Conservation (phyloP, 2,888 invertebrate species). For the Leptinotarsa tumamoca region DNA sequence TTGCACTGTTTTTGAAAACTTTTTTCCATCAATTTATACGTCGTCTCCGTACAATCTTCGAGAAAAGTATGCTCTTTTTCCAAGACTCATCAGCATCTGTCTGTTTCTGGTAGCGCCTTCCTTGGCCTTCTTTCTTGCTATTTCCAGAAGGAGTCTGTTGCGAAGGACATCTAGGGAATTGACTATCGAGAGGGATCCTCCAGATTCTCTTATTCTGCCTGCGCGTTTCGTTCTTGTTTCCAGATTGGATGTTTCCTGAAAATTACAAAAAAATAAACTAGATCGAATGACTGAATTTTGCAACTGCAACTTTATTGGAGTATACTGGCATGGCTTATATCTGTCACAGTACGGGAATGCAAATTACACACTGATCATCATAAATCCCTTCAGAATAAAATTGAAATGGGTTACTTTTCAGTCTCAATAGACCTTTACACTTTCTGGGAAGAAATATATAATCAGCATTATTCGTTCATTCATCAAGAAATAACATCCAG, state of each 20-base stretch:
- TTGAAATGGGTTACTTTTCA: too few species aligned
- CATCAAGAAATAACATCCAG: too few species aligned
- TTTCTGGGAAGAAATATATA: too few species aligned
- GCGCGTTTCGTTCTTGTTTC: constrained; percentile 36
- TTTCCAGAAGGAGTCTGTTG: constrained; percentile 83
- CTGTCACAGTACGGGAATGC: too few species aligned
- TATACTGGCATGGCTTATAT: too few species aligned
- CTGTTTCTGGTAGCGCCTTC: constrained; percentile 82
- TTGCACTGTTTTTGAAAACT: constrained; percentile 23
- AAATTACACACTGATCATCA: too few species aligned
- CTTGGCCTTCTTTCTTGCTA: constrained; percentile 84
- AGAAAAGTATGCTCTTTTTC: constrained; percentile 72
- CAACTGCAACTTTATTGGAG: too few species aligned
- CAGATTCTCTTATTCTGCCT: constrained; percentile 39
- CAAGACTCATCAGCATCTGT: constrained; percentile 80
- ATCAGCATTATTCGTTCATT: too few species aligned
- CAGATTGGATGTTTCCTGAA: constrained; percentile 26
- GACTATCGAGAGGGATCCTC: constrained; percentile 78
- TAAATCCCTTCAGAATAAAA: too few species aligned
- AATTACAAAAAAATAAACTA: background rate
- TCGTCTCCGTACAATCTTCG: constrained; percentile 52
- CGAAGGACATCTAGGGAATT: constrained; percentile 89
- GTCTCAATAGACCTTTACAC: too few species aligned
- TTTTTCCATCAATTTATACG: constrained; percentile 48
- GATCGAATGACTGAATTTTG: too few species aligned